These are phyloP conservation scores for Phengaris alcon DNA, from an alignment of 2,888 invertebrate species.

Conservation along the genomic window DNA sequence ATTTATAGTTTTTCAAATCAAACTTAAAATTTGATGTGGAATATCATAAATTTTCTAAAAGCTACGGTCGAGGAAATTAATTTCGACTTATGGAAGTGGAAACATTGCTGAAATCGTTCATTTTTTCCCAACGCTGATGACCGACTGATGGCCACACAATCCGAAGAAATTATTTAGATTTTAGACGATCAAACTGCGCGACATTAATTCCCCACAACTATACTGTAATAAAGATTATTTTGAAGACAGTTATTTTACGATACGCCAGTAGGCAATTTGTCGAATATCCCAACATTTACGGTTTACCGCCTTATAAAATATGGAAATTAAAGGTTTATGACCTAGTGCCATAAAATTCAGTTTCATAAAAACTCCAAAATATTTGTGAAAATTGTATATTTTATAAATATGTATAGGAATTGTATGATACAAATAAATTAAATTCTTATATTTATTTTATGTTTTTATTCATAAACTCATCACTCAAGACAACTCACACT, in stretches of 20 bases:
- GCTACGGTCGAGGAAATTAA: too few species aligned
- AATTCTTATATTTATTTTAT: neutral
- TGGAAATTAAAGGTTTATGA: neutral
- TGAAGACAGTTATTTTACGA: neutral
- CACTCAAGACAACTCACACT: neutral
- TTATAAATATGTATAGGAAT: slow-evolving; percentile 6
- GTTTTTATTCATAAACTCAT: neutral
- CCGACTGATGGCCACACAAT: too few species aligned
- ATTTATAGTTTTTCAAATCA: too few species aligned
- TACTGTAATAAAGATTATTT: neutral
- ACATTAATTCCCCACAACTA: too few species aligned
- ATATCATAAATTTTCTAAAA: too few species aligned
- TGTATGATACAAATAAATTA: slow-evolving; percentile 15
- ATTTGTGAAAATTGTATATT: slow-evolving; percentile 16
- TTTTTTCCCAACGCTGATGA: too few species aligned
- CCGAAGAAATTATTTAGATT: too few species aligned
- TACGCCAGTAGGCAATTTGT: slow-evolving; percentile 1
- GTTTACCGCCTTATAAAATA: slow-evolving; percentile 10
- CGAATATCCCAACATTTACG: neutral
- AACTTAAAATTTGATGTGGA: too few species aligned
- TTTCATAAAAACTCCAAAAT: slow-evolving; percentile 14
- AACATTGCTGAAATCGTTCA: too few species aligned
- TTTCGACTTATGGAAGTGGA: too few species aligned
- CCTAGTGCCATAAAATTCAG: slow-evolving; percentile 21
- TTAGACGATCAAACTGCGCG: too few species aligned